Base-by-base conservation (phyloP, 2,888 invertebrate genomes). In the Drosophila antonietae region DNA sequence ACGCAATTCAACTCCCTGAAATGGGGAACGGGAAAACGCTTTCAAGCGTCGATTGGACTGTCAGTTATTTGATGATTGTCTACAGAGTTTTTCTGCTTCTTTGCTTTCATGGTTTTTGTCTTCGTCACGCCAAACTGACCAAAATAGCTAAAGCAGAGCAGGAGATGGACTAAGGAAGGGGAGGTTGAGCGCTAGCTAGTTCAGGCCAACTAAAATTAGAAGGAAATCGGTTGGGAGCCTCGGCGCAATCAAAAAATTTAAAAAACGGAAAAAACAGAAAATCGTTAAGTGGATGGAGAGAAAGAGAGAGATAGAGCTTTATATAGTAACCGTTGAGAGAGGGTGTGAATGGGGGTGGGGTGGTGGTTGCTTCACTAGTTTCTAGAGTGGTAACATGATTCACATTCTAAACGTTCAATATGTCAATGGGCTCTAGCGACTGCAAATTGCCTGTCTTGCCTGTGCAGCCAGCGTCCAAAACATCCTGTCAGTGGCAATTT, bases 1-100 rank as follows among this genome's bases (percentile, higher is more conserved):
- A 57, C 43, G 35, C 53, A 62, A 68, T 68, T 64, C 43, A 76
- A 61, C 55, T 58, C 49, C 20, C 10, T 3, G 12, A 61, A 68
- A 52, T 41, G 52, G 44, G 46, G 46, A 33, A 52, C 47, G 9
- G 51, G 64, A 57, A 67, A 79, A 75, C 67, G 65, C 68, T 72
- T 79, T 67, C 59, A 67, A 83, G 72, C 83, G 70, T 70, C 80
- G 69, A 83, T 80, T 77, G 75, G 70, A 75, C 83, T 80, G 81
- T 75, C 81, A 74, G 83, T 74, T 81, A 80, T 81, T 77, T 77
- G 81, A 81, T 65, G 81, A 80, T 81, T 81, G 78, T 80, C 74
- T 72, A 62, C 52, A 51, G 64, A 68, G 68, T 67, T 80, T 70
- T 73, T 76, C 53, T 68, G 65, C 57, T 79, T 20, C 60, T 64